These are phyloP conservation scores for Hippocampus comes DNA, from an alignment of 2,113 vertebrate species.

Conservation along the genomic window DNA sequence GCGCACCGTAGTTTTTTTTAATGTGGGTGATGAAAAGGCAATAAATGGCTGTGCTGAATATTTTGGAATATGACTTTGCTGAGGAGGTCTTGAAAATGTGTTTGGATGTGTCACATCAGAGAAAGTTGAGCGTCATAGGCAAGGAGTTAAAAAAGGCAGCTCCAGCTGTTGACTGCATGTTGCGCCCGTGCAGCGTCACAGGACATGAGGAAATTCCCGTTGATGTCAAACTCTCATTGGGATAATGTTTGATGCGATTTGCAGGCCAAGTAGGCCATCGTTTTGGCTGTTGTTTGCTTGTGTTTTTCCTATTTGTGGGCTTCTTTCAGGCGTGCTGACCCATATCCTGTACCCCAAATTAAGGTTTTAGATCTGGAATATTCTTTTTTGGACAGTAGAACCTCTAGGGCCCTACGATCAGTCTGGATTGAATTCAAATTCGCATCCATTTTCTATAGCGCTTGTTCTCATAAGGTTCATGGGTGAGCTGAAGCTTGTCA, in stretches of 20 bases:
- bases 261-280: conserved; percentile 53
- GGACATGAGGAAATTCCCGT: conserved; percentile 45
- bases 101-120: conserved; percentile 48
- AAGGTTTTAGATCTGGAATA: background rate
- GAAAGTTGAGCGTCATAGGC: conserved; percentile 51
- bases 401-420: conserved; percentile 17
- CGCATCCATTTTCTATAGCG: background rate
- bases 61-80: conserved; percentile 54
- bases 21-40: conserved; percentile 30
- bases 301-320: background rate
- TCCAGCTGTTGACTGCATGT: conserved; percentile 41
- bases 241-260: conserved; percentile 53
- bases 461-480: too few relatives aligned
- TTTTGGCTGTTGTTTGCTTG: conserved; percentile 67
- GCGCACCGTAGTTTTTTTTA: conserved; percentile 34
- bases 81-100: conserved; percentile 51
- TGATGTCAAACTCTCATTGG: conserved; percentile 44
- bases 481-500: too few relatives aligned
- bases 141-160: conserved; percentile 42
- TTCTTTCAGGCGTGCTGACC: too few relatives aligned
- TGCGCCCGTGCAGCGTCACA: conserved; percentile 42
- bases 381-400: background rate
- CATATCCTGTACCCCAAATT: too few relatives aligned
- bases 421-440: conserved; percentile 16
- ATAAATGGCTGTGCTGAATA: conserved; percentile 44